phyloP scores from a whole-genome alignment of 2,113 vertebrate species.

The Cochlearius cochlearius region DNA sequence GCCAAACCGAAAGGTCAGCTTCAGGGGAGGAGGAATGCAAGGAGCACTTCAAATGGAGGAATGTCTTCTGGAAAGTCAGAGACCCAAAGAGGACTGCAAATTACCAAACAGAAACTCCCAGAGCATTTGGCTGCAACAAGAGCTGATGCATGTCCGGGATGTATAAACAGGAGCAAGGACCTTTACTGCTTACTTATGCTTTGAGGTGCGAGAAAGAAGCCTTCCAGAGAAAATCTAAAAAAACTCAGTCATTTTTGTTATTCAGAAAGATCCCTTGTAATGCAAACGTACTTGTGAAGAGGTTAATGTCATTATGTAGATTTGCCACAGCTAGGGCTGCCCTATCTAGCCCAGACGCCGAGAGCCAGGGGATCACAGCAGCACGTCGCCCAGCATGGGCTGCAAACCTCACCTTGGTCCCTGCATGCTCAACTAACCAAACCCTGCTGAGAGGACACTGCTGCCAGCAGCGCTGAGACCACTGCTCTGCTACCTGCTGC shows the following conservation, averaged over 20 bases:
- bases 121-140: background rate
- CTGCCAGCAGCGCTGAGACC: background rate
- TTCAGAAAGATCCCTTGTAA: slow-evolving; percentile 12
- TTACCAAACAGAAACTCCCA: slow-evolving; percentile 1
- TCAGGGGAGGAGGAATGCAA: slow-evolving; percentile 24
- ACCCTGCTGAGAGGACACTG: background rate
- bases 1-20: background rate
- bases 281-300: slow-evolving; percentile 20
- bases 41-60: slow-evolving; percentile 41
- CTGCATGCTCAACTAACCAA: background rate
- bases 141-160: background rate
- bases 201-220: slow-evolving; percentile 24
- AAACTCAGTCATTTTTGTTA: background rate
- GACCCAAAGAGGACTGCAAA: background rate
- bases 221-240: background rate
- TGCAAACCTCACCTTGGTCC: background rate
- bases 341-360: slow-evolving; percentile 10
- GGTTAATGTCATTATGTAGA: slow-evolving; percentile 23
- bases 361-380: background rate
- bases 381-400: background rate
- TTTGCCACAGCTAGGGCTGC: background rate
- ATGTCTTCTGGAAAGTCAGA: slow-evolving; percentile 42
- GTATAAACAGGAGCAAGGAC: slow-evolving; percentile 29
- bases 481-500: background rate
- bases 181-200: slow-evolving; percentile 22